Evolutionary conservation across 2,888 invertebrate species (phyloP), one percentile per base, ranked within the genome.

Genomic region (Ectropis crepuscularia): DNA sequence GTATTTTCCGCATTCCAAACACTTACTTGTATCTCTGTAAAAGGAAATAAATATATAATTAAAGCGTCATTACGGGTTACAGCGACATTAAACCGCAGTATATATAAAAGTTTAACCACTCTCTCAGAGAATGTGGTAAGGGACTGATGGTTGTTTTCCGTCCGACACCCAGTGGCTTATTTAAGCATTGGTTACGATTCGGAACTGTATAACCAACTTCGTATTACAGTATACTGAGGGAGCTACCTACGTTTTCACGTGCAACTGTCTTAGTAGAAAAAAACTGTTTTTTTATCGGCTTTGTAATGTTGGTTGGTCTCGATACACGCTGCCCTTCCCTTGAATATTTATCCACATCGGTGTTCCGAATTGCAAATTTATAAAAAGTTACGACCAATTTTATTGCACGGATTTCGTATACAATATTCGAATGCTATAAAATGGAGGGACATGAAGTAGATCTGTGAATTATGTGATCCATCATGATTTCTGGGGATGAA

Each of bases 311-410:
- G 6, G 6, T 16, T 50, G 48, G 38, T 39, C 5, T 6, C 39
- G 37, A 50, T 45, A 8, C 55, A 55, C 36, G 55, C 47, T 50
- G 53, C 53, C 49, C 53, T 61, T 53, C 53, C 51, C 50, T 57
- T 61, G 57, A 65, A 61, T 65, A 65, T 61, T 61, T 65, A 58
- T 65, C 45, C 57, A 53, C 51, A 53, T 61, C 39, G 53, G 60
- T 54, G 53, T 53, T 57, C 48, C 49, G 57, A 57, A 61, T 65
- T 53, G 60, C 47, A 55, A 62, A 66, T 66, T 62, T 62, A 62
- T 63, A 59, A 59, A 66, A 66, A 61, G 57, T 63, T 62, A 62
- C 54, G 16, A 51, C 28, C 54, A 28, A 50, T 65, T 62, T 62
- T 65, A 65, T 53, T 59, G 47, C 50, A 42, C 11, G 50, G 57